Percentiles rank a stretch among this genome's conserved stretches.
phyloP scores from a whole-genome alignment of 2,113 vertebrate species.

The Albula goreensis region DNA sequence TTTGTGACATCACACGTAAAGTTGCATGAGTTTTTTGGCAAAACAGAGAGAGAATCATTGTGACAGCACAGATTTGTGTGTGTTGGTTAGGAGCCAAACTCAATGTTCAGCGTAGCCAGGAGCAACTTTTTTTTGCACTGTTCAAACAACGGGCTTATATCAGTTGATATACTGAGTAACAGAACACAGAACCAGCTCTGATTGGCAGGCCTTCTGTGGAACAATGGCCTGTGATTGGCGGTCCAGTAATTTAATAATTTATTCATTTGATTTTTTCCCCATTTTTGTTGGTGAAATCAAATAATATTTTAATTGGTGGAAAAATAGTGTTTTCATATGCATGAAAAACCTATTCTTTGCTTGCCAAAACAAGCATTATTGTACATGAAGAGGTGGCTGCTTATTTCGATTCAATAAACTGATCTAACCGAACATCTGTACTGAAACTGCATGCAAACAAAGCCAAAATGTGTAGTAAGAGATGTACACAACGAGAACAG shows the following conservation, averaged over 20 bases:
- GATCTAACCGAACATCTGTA: background rate
- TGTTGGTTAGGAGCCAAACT: background rate
- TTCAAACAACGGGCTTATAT: background rate
- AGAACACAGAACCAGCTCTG: background rate
- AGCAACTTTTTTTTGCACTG: background rate
- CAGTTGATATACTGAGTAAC: background rate
- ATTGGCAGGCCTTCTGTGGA: background rate
- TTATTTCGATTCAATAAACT: too few relatives aligned
- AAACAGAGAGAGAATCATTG: background rate
- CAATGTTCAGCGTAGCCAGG: background rate
- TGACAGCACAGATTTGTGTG: conserved; percentile 3
- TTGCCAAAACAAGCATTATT: too few relatives aligned
- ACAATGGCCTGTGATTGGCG: background rate
- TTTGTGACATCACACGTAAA: background rate
- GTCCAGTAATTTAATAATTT: too few relatives aligned
- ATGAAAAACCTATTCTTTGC: too few relatives aligned
- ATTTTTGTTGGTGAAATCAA: too few relatives aligned
- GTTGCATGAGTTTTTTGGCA: background rate
- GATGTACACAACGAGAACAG: background rate
- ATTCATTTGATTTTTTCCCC: too few relatives aligned
- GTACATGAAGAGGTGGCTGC: too few relatives aligned
- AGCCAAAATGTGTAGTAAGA: background rate
- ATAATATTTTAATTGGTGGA: too few relatives aligned
- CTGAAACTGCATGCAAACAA: background rate
- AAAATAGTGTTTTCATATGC: too few relatives aligned